A percentile compares a stretch with the other conserved stretches of the same genome.
phyloP scores from a whole-genome alignment of 2,797 vertebrate species.

The Acanthornis magna region DNA sequence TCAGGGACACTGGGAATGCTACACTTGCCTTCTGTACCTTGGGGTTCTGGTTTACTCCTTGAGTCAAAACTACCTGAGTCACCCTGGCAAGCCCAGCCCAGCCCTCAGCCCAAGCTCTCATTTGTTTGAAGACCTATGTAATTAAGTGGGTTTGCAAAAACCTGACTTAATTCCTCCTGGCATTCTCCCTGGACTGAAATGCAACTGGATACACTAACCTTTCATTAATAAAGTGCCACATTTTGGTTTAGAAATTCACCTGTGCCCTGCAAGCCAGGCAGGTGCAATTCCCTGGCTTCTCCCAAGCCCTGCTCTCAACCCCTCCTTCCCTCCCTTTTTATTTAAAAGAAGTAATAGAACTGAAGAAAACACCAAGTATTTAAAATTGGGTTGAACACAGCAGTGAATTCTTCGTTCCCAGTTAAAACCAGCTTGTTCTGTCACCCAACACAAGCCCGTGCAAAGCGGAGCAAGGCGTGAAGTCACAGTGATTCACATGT shows the following conservation, averaged over 20 bases:
- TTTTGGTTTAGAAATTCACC: not conserved
- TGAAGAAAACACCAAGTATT: not conserved
- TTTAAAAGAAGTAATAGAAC: not conserved
- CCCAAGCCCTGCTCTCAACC: not conserved
- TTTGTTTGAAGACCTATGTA: not conserved
- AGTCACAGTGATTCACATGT: not conserved
- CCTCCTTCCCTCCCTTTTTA: not conserved
- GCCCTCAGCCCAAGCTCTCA: not conserved
- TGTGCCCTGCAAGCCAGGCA: not conserved
- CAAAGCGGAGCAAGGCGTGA: not conserved
- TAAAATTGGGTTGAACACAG: not conserved
- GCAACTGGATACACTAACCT: not conserved
- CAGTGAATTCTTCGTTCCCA: not conserved
- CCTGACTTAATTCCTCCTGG: not conserved
- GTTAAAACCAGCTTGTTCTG: constrained; percentile 5
- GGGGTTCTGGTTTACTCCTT: not conserved
- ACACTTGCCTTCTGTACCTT: not conserved
- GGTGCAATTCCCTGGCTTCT: not conserved
- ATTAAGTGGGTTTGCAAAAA: constrained; percentile 3
- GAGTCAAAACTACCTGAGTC: constrained; percentile 5
- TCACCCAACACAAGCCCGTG: not conserved
- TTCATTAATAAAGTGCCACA: not conserved
- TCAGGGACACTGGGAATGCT: not conserved
- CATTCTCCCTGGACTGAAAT: not conserved
- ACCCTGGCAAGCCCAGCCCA: not conserved